A percentile compares a stretch with the other conserved stretches of the same genome.
phyloP scores from a whole-genome alignment of 37 sponge, comb jelly and placozoan genomes.

The Ianthella basta region DNA sequence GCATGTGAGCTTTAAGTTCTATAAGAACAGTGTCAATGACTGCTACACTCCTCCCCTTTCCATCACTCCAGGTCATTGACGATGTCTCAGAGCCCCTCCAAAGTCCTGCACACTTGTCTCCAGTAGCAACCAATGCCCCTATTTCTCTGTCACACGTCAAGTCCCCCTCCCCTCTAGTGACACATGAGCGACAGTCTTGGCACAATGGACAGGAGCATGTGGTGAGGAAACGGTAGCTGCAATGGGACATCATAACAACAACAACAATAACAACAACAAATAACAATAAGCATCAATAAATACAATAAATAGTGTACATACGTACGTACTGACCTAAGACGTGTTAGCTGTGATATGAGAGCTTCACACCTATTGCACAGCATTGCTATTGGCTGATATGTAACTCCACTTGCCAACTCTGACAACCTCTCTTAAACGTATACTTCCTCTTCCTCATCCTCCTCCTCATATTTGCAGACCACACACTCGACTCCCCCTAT shows the following conservation, averaged over 20 bases:
- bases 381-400: too few relatives aligned
- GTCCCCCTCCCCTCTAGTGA: neutral
- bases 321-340: too few relatives aligned
- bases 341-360: neutral
- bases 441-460: neutral
- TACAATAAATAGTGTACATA: too few relatives aligned
- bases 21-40: too few relatives aligned
- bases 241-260: too few relatives aligned
- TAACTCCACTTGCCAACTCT: too few relatives aligned
- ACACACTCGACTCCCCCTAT: too few relatives aligned
- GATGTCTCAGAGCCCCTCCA: neutral
- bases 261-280: too few relatives aligned
- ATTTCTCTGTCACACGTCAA: neutral
- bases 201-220: neutral
- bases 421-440: too few relatives aligned
- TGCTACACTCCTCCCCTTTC: neutral
- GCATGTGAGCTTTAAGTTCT: too few relatives aligned
- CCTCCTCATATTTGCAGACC: neutral
- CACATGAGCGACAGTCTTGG: neutral
- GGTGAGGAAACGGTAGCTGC: neutral
- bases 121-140: neutral
- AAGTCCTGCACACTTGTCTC: neutral
- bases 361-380: too few relatives aligned
- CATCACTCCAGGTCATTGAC: neutral
- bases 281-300: too few relatives aligned